Evolutionary conservation across 2,888 invertebrate genomes (phyloP).

Genomic region (Saturnia japonica): DNA sequence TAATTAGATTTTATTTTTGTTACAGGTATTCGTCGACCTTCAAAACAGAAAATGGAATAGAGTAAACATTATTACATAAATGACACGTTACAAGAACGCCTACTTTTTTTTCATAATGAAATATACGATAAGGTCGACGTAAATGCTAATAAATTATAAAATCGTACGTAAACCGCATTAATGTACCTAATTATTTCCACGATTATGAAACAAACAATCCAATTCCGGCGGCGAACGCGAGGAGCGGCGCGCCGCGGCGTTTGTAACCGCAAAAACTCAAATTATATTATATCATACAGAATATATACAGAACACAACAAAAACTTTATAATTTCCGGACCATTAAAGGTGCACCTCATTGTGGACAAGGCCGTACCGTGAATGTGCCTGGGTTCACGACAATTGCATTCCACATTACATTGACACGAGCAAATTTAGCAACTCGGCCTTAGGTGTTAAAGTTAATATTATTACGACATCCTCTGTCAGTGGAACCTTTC

Average conservation of each 20-base stretch:
- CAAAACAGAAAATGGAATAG: background rate
- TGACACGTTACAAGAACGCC: background rate
- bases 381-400: slow-evolving; percentile 65
- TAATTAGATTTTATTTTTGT: background rate
- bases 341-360: slow-evolving; percentile 65
- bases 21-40: slow-evolving; percentile 9
- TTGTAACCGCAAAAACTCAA: slow-evolving; percentile 51
- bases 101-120: background rate
- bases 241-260: slow-evolving; percentile 26
- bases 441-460: slow-evolving; percentile 55
- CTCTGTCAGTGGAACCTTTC: slow-evolving; percentile 44
- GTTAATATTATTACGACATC: slow-evolving; percentile 53
- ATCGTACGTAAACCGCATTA: slow-evolving; percentile 29
- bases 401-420: slow-evolving; percentile 68
- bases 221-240: slow-evolving; percentile 40
- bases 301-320: slow-evolving; percentile 57
- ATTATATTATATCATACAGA: slow-evolving; percentile 37
- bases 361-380: slow-evolving; percentile 67
- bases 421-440: slow-evolving; percentile 60
- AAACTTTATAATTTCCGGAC: slow-evolving; percentile 72
- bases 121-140: slow-evolving; percentile 18
- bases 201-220: slow-evolving; percentile 54
- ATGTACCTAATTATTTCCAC: slow-evolving; percentile 35
- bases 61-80: background rate
- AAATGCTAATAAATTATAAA: slow-evolving; percentile 26